Evolutionary conservation across 1,140 invertebrate genomes (phyloP), one percentile per base, ranked within the genome.

Genomic region (Harpegnathos saltator): DNA sequence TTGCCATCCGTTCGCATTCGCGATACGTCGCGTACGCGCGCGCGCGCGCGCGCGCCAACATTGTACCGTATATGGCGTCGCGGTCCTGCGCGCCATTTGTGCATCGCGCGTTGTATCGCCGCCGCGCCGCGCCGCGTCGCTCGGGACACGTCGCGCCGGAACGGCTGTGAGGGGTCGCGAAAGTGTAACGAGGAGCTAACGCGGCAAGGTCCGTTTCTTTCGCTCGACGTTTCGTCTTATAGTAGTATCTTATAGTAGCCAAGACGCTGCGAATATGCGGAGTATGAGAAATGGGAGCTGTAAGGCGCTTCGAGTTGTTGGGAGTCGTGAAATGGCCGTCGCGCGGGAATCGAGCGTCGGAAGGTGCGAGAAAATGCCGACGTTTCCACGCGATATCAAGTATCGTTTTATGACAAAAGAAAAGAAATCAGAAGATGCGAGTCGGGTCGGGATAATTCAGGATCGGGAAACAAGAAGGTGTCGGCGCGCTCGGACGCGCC

Each of bases 1-100:
- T 90, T 88, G 82, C 89, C 85, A 62, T 81, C 77, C 77, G 84
- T 75, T 86, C 89, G 58, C 77, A 85, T 87, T 85, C 77, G 44
- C 80, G 66, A 84, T 73, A 69, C 85, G 65, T 59, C 75, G 33
- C 26, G 56, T 82, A 61, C 71, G 84, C 62, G 85, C 66, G 84
- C 75, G 33, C 26, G 56, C 78, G 56, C 71, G 84, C 62, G 85
- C 66, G 84, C 83, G 66, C 38, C 84, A 83, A 89, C 89, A 89
- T 82, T 85, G 66, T 85, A 66, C 75, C 75, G 78, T 77, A 86
- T 84, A 84, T 84, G 84, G 87, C 72, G 66, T 86, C 83, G 66
- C 26, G 59, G 52, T 86, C 84, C 86, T 11, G 72, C 84, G 75
- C 71, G 69, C 73, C 82, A 83, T 81, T 80, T 29, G 69, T 73